These are phyloP conservation scores for Thaumatotibia leucotreta DNA, from an alignment of 1,140 invertebrate species.

Conservation along the genomic window DNA sequence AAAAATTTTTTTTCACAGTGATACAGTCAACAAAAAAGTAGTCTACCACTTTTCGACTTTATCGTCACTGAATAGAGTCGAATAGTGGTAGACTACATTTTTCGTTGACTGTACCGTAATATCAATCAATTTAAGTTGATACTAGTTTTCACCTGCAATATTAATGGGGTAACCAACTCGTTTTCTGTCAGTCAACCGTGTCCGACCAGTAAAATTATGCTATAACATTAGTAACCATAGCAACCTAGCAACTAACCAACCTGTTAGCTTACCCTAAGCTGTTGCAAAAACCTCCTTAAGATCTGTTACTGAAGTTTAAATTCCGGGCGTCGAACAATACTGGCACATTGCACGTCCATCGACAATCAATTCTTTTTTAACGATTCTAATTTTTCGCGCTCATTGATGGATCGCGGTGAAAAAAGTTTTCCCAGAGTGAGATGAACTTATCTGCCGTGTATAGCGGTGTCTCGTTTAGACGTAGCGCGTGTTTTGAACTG, in stretches of 20 bases:
- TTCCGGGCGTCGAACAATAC: not conserved
- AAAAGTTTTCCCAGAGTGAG: not conserved
- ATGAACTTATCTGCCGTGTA: not conserved
- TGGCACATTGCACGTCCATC: not conserved
- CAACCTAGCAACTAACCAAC: no score
- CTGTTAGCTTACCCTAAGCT: no score
- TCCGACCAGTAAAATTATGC: slow-evolving; percentile 10
- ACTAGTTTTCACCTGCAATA: not conserved
- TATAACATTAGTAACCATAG: not conserved
- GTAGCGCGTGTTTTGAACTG: not conserved
- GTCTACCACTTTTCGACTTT: not conserved
- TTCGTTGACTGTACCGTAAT: no score
- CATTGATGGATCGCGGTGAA: not conserved
- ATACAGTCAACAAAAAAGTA: no score
- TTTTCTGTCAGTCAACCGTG: slow-evolving; percentile 16
- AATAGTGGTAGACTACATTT: no score
- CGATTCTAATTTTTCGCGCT: not conserved
- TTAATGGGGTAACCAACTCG: slow-evolving; percentile 13
- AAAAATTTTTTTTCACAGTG: no score
- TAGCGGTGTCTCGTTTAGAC: not conserved
- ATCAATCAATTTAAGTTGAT: not conserved
- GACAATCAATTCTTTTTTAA: not conserved
- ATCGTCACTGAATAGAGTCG: no score
- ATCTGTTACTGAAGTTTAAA: not conserved
- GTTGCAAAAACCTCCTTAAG: not conserved